Base-by-base conservation (phyloP, 1,140 invertebrate species). In the Scaptomyza pallida region DNA sequence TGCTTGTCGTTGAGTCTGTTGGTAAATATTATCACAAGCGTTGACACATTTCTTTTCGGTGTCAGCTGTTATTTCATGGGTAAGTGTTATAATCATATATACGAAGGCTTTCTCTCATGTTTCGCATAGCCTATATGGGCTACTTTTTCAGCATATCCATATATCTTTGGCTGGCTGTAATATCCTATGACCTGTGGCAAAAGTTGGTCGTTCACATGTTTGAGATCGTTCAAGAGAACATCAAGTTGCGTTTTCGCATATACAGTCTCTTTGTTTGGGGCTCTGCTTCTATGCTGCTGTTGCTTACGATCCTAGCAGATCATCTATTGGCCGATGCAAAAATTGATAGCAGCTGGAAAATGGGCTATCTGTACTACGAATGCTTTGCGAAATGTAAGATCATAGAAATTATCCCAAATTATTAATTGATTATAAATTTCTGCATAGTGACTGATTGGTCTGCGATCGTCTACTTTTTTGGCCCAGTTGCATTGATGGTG, bases 191-290 rank as follows among this genome's bases (percentile, higher is more conserved):
- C 4, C 3, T 52, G 9, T 37, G 30, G 30, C 1, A 5, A 9
- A 52, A 43, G 3, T 17, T 52, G 30, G 48, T 51, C 1, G 8
- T 16, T 17, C 30, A 33, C 3, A 35, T 33, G 26, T 33, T n/a
- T 1, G 23, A 35, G 8, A 9, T 35, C 9, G 9, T 9, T 2
- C 0, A 2, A 12, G 0, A 17, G 13, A 51, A n/a, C 13, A 51
- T 8, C 13, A 51, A 33, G 10, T 2, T 5, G 15, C 48, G 5
- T 1, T 51, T 51, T 6, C 26, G 1, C 2, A 33, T 16, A 0
- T 51, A 51, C 48, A 51, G 48, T 35, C 10, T n/a, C 4, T 17
- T 51, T 51, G 48, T 51, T 5, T 51, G 26, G 48, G 48, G 48
- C 3, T 6, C 15, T 51, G 48, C 23, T 5, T 10, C 48, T 33